Evolutionary conservation across 2,888 invertebrate genomes (phyloP), one percentile per base, ranked within the genome.

Genomic region (Andrena chrysosceles): DNA sequence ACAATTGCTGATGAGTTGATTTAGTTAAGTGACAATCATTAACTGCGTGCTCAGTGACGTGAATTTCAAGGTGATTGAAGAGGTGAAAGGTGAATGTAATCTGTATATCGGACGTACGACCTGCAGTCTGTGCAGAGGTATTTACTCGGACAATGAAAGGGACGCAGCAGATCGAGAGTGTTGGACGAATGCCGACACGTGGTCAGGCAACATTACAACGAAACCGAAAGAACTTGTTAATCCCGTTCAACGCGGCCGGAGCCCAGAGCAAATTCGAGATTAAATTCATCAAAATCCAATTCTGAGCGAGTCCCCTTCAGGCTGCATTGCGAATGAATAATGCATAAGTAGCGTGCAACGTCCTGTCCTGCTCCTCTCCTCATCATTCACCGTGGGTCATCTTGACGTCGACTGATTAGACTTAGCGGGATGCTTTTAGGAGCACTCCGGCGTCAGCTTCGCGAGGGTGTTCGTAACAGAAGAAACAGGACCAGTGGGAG

Each of bases 221-320:
- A 66, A 52, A 33, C 31, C 71, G 83, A 64, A 71, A 63, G 71
- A 77, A 92, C 91, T 93, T 91, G 92, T 93, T 93, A 93, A 93
- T 92, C 89, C 89, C 79, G 81, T 81, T 85, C 79, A 70, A 77
- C 85, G 87, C 75, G 81, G 83, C 75, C 72, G 70, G 71, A 87
- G 91, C 92, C 91, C 82, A 89, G 85, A 91, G 92, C 91, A 89
- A 89, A 91, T 86, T 92, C 91, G 87, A 93, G 93, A 94, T 94
- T 93, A 93, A 94, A 94, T 93, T 93, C 93, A 93, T 93, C 93
- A 93, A 92, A 93, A 93, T 93, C 92, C 93, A 93, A 93, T 93
- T 91, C 91, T 87, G 88, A 78, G 86, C 85, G 88, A 87, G 90
- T 87, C 84, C 85, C 91, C 91, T 90, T 84, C 86, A 85, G 92